Conservation (phyloP, 1,140 invertebrate species). For the Teleogryllus occipitalis region DNA sequence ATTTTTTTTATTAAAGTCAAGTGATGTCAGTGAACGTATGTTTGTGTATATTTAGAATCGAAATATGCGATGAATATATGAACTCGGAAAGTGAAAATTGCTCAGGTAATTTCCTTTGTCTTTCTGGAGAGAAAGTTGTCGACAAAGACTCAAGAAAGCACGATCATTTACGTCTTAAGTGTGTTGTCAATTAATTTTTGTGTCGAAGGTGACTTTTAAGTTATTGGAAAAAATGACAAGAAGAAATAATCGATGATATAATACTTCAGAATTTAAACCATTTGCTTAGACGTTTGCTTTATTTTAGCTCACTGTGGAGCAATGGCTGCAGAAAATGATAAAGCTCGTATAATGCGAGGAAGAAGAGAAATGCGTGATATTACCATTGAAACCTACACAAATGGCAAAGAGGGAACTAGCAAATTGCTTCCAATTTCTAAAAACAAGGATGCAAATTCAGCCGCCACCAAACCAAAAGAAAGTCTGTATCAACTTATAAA, state of each 20-base stretch:
- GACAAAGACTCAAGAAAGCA: too few relatives aligned
- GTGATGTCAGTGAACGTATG: constrained; percentile 19
- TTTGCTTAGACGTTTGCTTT: not conserved
- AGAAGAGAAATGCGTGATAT: constrained; percentile 19
- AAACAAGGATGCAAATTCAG: not conserved
- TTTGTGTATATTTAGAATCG: constrained; percentile 19
- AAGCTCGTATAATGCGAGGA: constrained; percentile 11
- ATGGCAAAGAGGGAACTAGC: not conserved
- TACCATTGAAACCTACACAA: constrained; percentile 18
- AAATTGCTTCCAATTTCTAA: constrained; percentile 12
- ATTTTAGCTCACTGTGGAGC: constrained; percentile 12
- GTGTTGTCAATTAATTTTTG: too few relatives aligned
- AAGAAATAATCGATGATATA: too few relatives aligned
- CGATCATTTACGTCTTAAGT: too few relatives aligned
- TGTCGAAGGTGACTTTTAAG: not conserved
- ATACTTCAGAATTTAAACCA: too few relatives aligned
- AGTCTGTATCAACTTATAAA: not conserved
- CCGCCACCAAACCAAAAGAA: not conserved
- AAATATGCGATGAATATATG: constrained; percentile 12
- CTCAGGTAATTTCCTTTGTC: constrained; percentile 5
- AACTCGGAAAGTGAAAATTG: constrained; percentile 7
- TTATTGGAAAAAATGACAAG: not conserved
- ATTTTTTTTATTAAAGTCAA: not conserved
- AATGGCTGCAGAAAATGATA: constrained; percentile 19
- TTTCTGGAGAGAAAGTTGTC: not conserved